phyloP scores from a whole-genome alignment of 2,797 vertebrate genomes.

The Cygnus olor region DNA sequence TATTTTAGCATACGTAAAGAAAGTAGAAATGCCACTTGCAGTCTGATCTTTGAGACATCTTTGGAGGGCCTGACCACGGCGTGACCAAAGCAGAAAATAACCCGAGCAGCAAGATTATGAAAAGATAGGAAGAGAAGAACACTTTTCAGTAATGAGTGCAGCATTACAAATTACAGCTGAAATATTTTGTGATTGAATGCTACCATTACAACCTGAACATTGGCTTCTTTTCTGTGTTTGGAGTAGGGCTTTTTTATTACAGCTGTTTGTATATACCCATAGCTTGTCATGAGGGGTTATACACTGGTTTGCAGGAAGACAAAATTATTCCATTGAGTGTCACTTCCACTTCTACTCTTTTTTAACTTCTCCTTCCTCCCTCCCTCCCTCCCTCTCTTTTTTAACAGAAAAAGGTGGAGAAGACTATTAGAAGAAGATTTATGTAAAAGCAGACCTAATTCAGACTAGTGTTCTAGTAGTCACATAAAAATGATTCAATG shows the following conservation, averaged over 20 bases:
- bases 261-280: neutral
- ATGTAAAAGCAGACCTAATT: constrained; percentile 57
- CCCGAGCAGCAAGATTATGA: neutral
- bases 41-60: neutral
- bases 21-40: neutral
- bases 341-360: neutral
- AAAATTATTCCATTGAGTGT: neutral
- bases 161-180: constrained; percentile 1
- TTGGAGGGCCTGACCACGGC: neutral
- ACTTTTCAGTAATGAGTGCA: neutral
- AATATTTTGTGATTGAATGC: constrained; percentile 13
- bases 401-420: neutral
- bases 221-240: neutral
- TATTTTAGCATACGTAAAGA: neutral
- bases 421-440: constrained; percentile 13
- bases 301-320: neutral
- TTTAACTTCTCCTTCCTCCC: neutral
- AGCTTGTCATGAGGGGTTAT: neutral
- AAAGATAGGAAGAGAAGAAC: neutral
- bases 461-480: constrained; percentile 39
- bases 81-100: neutral
- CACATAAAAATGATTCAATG: constrained; percentile 52
- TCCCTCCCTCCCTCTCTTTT: neutral
- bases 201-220: neutral
- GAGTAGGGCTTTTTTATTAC: neutral